Conservation (phyloP, 2,113 vertebrate genomes). For the Gopherus evgoodei region DNA sequence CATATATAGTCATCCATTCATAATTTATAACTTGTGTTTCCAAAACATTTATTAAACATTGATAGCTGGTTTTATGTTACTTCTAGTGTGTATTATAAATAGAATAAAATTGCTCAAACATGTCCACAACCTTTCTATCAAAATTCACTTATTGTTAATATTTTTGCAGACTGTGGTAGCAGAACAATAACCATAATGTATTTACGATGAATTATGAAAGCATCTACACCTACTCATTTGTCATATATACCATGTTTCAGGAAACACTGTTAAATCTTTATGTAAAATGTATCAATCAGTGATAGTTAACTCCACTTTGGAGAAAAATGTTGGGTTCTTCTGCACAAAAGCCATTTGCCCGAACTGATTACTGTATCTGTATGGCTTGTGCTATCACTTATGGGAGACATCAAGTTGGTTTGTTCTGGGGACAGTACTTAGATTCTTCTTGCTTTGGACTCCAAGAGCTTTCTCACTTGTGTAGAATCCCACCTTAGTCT, state of each 20-base stretch:
- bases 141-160: conserved; percentile 50
- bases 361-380: rapidly evolving
- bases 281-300: neutral
- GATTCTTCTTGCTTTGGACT: neutral
- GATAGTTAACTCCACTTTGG: neutral
- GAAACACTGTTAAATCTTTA: neutral
- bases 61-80: conserved; percentile 60
- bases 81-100: conserved; percentile 46
- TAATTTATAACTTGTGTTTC: conserved; percentile 62
- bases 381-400: neutral
- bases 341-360: neutral
- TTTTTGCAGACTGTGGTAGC: conserved; percentile 26
- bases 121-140: conserved; percentile 45
- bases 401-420: neutral
- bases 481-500: rapidly evolving
- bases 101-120: conserved; percentile 55
- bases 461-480: neutral
- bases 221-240: neutral
- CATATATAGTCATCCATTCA: conserved; percentile 51
- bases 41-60: conserved; percentile 67
- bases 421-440: neutral
- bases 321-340: neutral
- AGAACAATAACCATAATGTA: conserved; percentile 20
- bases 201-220: conserved; percentile 32
- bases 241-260: neutral